Percentiles rank a stretch among this genome's conserved stretches.
Evolutionary conservation across 2,797 vertebrate species (phyloP).

Genomic region (Ptychobarbus kaznakovi): DNA sequence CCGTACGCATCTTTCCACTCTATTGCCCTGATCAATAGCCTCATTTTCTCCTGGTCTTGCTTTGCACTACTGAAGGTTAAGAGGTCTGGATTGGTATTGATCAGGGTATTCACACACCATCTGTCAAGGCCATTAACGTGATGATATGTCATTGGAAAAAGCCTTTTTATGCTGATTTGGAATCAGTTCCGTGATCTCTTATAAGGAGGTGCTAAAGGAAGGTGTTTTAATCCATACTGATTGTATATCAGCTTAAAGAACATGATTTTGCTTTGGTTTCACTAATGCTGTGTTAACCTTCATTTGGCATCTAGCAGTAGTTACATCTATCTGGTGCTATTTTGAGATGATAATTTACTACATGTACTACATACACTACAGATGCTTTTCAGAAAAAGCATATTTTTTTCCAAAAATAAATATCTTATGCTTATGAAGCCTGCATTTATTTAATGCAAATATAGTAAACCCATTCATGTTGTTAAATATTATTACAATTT

Average conservation of each 20-base stretch:
- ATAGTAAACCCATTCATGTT: background rate
- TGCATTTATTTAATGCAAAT: background rate
- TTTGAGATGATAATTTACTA: too few species aligned
- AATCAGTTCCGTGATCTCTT: background rate
- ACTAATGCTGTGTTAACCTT: slow-evolving; percentile 2
- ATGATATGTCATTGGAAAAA: slow-evolving; percentile 38
- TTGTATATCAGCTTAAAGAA: background rate
- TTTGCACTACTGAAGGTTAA: slow-evolving; percentile 44
- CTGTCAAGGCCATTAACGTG: slow-evolving; percentile 53
- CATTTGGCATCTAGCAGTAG: background rate
- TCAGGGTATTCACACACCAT: slow-evolving; percentile 53
- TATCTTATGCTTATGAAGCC: too few species aligned
- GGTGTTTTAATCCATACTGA: background rate
- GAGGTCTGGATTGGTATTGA: slow-evolving; percentile 52
- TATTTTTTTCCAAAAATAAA: too few species aligned
- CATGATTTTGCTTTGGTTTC: background rate
- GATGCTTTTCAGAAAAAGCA: too few species aligned
- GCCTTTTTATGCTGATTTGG: slow-evolving; percentile 18
- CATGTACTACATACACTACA: too few species aligned
- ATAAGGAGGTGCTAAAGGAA: background rate
- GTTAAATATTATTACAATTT: too few species aligned
- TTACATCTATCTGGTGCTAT: background rate
- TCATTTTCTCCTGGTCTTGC: slow-evolving; percentile 44
- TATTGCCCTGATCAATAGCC: slow-evolving; percentile 45
- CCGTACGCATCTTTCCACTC: background rate